A percentile compares a stretch with the other conserved stretches of the same genome.
phyloP scores from a whole-genome alignment of 2,113 vertebrate species.

The Pituophis catenifer region DNA sequence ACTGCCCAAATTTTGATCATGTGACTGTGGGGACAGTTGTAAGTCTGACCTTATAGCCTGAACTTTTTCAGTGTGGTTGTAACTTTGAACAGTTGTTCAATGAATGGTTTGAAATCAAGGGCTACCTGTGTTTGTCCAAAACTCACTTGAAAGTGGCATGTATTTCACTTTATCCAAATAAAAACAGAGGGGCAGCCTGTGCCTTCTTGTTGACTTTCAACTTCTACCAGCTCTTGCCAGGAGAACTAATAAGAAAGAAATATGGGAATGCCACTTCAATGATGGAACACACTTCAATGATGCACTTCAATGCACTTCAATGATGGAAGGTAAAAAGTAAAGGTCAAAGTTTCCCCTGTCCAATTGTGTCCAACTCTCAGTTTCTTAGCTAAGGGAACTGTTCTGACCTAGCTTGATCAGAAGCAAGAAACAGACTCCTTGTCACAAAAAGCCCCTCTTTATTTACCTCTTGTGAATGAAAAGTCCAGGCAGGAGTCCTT shows the following conservation, averaged over 20 bases:
- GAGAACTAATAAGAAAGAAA: not conserved
- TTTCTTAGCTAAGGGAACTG: not conserved
- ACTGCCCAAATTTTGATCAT: not conserved
- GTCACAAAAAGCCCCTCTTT: no score
- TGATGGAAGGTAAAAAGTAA: not conserved
- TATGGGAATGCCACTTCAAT: not conserved
- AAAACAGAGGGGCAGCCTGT: not conserved
- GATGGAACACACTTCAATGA: not conserved
- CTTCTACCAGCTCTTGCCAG: not conserved
- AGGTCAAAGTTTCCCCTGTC: not conserved
- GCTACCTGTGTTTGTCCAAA: not conserved
- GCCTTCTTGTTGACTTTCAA: not conserved
- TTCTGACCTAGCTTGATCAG: no score
- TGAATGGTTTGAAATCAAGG: no score
- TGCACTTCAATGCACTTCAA: not conserved
- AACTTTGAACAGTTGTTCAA: not conserved
- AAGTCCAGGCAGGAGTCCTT: no score
- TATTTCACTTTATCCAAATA: not conserved
- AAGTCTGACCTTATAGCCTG: not conserved
- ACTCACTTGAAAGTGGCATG: not conserved
- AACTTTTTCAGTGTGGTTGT: not conserved
- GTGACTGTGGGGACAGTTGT: not conserved
- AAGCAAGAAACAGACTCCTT: no score
- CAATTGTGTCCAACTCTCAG: not conserved
- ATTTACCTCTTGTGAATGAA: no score